phyloP scores from a whole-genome alignment of 1,140 invertebrate species.

The Monochamus saltuarius region DNA sequence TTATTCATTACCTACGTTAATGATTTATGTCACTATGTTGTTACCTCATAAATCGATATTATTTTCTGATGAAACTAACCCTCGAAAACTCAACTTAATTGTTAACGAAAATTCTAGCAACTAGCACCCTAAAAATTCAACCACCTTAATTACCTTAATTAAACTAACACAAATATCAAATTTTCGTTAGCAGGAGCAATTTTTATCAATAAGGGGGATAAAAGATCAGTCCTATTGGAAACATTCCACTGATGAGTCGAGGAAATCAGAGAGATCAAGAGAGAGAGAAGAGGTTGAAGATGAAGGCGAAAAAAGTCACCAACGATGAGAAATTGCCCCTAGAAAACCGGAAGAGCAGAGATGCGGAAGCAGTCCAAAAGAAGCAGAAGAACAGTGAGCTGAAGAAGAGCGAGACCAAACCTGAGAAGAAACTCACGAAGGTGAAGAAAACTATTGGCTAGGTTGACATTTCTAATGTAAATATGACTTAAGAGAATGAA shows the following conservation, averaged over 20 bases:
- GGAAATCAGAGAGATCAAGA: slow-evolving; percentile 25
- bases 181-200: no score
- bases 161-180: no score
- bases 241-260: slow-evolving; percentile 20
- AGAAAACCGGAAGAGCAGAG: slow-evolving; percentile 21
- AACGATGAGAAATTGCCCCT: slow-evolving; percentile 21
- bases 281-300: slow-evolving; percentile 23
- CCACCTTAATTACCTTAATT: no score
- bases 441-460: background rate
- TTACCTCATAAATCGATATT: no score
- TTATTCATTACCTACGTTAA: no score
- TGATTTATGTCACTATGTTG: no score
- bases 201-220: no score
- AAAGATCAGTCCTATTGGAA: no score
- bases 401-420: background rate
- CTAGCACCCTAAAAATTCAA: no score
- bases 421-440: background rate
- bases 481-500: background rate
- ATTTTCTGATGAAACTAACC: no score
- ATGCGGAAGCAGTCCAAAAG: slow-evolving; percentile 9
- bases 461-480: background rate
- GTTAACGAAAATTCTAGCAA: no score
- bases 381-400: slow-evolving; percentile 13
- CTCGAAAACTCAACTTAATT: no score
- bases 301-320: slow-evolving; percentile 11